Evolutionary conservation across 1,140 invertebrate genomes (phyloP).

Genomic region (Zaprionus gabonicus): DNA sequence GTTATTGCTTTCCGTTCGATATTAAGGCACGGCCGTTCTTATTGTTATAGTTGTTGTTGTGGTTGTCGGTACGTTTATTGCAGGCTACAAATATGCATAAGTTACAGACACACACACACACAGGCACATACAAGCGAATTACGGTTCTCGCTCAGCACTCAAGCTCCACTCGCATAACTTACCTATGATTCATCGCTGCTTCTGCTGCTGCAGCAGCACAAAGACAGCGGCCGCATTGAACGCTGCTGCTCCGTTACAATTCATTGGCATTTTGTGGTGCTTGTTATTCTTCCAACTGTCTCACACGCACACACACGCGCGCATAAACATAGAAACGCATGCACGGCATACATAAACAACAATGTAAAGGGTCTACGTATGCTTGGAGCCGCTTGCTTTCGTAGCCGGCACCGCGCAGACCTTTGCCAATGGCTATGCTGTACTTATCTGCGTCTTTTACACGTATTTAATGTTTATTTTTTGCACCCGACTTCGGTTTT

Average conservation of each 20-base stretch:
- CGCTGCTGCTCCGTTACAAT: constrained; percentile 70
- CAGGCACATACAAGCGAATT: constrained; percentile 1
- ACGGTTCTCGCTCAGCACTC: constrained; percentile 3
- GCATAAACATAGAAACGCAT: constrained; percentile 30
- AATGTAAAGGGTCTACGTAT: constrained; percentile 1
- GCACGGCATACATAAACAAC: constrained; percentile 28
- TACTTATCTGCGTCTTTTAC: neutral
- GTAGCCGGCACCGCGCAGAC: constrained; percentile 29
- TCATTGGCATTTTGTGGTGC: constrained; percentile 70
- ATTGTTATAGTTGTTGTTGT: constrained; percentile 43
- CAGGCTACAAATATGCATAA: constrained; percentile 38
- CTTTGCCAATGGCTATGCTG: constrained; percentile 4
- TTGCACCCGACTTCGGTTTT: constrained; percentile 45
- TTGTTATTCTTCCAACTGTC: constrained; percentile 66
- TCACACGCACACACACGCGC: constrained; percentile 21
- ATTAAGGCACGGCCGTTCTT: constrained; percentile 69
- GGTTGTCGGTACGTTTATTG: constrained; percentile 20
- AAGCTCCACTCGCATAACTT: constrained; percentile 40
- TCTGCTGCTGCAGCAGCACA: constrained; percentile 52
- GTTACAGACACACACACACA: constrained; percentile 15
- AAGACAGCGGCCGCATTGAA: constrained; percentile 50
- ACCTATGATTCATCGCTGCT: constrained; percentile 75
- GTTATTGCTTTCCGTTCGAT: constrained; percentile 71
- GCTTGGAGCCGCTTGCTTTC: constrained; percentile 26
- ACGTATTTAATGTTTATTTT: constrained; percentile 37